Evolutionary conservation across 2,888 invertebrate genomes (phyloP).

Genomic region (Scaptomyza parva): DNA sequence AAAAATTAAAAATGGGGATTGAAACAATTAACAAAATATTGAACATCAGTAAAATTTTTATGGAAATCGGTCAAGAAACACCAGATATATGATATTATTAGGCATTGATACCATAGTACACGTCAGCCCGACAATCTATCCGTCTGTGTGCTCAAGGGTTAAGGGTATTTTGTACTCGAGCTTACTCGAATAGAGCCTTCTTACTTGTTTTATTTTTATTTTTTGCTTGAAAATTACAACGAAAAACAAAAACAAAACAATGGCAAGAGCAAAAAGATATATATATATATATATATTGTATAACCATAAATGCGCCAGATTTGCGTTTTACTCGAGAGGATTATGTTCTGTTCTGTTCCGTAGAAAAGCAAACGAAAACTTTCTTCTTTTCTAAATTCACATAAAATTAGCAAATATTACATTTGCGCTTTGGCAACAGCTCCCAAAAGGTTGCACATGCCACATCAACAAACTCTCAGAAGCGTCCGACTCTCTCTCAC

Average conservation of each 20-base stretch:
- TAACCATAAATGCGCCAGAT: slow-evolving; percentile 78
- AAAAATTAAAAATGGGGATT: too few relatives aligned
- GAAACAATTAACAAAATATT: too few relatives aligned
- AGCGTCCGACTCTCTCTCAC: slow-evolving; percentile 35
- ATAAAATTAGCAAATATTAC: slow-evolving; percentile 81
- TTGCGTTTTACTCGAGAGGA: slow-evolving; percentile 76
- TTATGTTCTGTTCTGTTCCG: slow-evolving; percentile 47
- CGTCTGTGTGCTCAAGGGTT: too few relatives aligned
- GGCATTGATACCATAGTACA: too few relatives aligned
- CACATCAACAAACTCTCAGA: slow-evolving; percentile 42
- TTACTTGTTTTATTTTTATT: slow-evolving; percentile 31
- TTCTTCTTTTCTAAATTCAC: slow-evolving; percentile 74
- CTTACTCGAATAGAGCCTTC: too few relatives aligned
- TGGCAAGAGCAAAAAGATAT: too few relatives aligned
- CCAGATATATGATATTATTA: too few relatives aligned
- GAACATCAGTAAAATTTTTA: too few relatives aligned
- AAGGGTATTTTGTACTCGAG: too few relatives aligned
- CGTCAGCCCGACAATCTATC: too few relatives aligned
- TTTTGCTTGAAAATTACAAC: slow-evolving; percentile 34
- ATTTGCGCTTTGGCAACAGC: slow-evolving; percentile 73
- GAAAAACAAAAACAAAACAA: slow-evolving; percentile 1
- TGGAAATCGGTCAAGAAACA: too few relatives aligned
- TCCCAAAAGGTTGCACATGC: slow-evolving; percentile 72
- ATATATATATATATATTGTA: slow-evolving; percentile 50
- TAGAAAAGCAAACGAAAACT: slow-evolving; percentile 61